These are phyloP conservation scores for Ptychoptera contaminata DNA, from an alignment of 2,888 invertebrate species.

Conservation along the genomic window DNA sequence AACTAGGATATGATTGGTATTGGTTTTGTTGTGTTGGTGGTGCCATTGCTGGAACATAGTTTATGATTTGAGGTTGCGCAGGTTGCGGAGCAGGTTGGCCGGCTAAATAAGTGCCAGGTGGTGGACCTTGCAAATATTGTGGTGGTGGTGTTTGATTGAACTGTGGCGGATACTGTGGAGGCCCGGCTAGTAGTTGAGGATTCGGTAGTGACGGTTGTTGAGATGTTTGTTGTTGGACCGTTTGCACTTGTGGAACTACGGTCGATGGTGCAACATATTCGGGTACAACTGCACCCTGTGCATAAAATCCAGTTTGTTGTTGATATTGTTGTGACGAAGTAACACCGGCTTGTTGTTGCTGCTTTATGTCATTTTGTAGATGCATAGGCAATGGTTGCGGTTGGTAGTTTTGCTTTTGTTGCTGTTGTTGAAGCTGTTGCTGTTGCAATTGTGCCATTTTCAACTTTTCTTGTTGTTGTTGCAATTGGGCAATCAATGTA, in stretches of 20 bases:
- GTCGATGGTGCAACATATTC: conserved; percentile 16
- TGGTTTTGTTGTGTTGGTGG: conserved; percentile 4
- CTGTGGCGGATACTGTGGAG: conserved; percentile 11
- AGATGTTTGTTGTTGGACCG: neutral
- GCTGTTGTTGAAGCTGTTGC: conserved; percentile 1
- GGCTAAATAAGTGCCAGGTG: conserved; percentile 4
- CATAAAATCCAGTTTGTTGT: conserved; percentile 13
- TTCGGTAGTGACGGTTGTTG: conserved; percentile 1
- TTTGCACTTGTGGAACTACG: conserved; percentile 10
- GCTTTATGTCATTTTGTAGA: conserved; percentile 9
- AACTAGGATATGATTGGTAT: conserved; percentile 5
- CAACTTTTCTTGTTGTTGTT: conserved; percentile 18
- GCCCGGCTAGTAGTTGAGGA: neutral
- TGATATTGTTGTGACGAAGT: conserved; percentile 8
- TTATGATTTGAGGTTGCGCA: conserved; percentile 10
- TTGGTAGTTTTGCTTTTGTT: conserved; percentile 14
- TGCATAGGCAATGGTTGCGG: conserved; percentile 17
- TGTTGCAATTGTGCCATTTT: conserved; percentile 1
- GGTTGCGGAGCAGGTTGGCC: neutral
- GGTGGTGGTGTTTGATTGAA: conserved; percentile 14
- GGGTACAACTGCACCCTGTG: conserved; percentile 14
- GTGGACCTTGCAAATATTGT: conserved; percentile 14
- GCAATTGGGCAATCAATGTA: conserved; percentile 7
- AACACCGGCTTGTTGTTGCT: conserved; percentile 13
- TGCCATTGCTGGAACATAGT: conserved; percentile 9